Evolutionary conservation across 1,140 invertebrate genomes (phyloP), one percentile per base, ranked within the genome.

Genomic region (Dendroctonus ponderosae): DNA sequence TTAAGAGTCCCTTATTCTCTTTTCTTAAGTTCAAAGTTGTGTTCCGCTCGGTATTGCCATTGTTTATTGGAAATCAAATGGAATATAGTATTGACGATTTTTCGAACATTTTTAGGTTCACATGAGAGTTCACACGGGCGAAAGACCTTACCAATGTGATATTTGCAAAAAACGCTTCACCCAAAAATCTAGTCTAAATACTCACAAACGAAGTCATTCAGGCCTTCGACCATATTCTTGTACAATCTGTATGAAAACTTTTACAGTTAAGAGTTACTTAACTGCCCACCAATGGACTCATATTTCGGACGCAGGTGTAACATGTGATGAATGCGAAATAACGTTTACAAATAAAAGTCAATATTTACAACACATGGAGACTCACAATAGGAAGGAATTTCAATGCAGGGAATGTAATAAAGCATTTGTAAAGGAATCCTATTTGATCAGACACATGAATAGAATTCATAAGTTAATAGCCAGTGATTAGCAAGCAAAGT

Each of bases 181-280:
- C 61, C 87, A 90, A 78, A 91, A 90, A 81, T 89, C 87, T 73
- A 89, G 88, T 79, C 80, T 90, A 71, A 87, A 91, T 82, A 91
- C 91, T 76, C 91, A 93, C 82, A 91, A 91, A 80, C 83, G 90
- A 72, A 89, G 90, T 74, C 91, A 92, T 78, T 91, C 89, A 61
- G 90, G 90, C 71, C 88, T 91, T 76, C 81, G 87, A 66, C 90
- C 91, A 38, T 92, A 88, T 80, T 84, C 86, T 79, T 93, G 91
- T 80, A 85, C 87, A 74, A 81, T 87, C 73, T 89, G 88, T 79
- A 82, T 88, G 75, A 89, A 89, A 79, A 81, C 87, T 78, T 91
- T 91, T 77, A 87, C 89, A 12, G 88, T 90, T 53, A 90, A 90
- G 76, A 89, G 87, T 76, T 90, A 91, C 72, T 86, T 90, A 50